Evolutionary conservation across 2,113 vertebrate genomes (phyloP).

Genomic region (Columba janthina): DNA sequence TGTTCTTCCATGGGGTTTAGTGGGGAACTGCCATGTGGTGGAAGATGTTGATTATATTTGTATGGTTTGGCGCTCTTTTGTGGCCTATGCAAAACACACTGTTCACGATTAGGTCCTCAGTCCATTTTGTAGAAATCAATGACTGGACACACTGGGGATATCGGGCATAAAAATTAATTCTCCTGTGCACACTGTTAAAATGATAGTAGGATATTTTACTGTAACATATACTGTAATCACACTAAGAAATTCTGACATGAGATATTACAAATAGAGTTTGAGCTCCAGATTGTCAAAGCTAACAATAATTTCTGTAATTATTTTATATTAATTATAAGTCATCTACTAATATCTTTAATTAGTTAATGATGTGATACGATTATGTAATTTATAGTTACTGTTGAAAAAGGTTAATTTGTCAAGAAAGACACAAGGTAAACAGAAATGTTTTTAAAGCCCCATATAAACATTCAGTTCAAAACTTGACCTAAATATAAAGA

Average conservation of each 20-base stretch:
- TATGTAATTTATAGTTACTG: conserved; percentile 57
- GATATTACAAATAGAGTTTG: not conserved
- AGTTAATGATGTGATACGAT: conserved; percentile 60
- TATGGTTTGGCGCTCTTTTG: not conserved
- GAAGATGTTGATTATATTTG: not conserved
- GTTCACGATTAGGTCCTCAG: not conserved
- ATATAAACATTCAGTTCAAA: conserved; percentile 39
- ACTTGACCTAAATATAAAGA: conserved; percentile 14
- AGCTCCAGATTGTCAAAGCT: conserved; percentile 38
- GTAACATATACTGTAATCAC: not conserved
- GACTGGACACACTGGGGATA: not conserved
- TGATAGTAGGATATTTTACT: not conserved
- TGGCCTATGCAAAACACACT: not conserved
- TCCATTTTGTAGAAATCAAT: not conserved
- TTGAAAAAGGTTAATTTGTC: conserved; percentile 59
- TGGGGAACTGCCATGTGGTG: not conserved
- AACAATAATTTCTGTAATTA: conserved; percentile 66
- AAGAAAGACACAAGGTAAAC: conserved; percentile 60
- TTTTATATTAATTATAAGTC: conserved; percentile 64
- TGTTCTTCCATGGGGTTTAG: not conserved
- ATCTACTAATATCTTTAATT: conserved; percentile 72
- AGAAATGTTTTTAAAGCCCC: conserved; percentile 58
- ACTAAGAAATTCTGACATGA: not conserved
- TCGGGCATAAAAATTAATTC: not conserved
- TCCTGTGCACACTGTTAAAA: not conserved